A percentile compares a stretch with the other conserved stretches of the same genome.
These are phyloP conservation scores for Tyrophagus putrescentiae DNA, from an alignment of 1,140 invertebrate genomes.

Conservation along the genomic window DNA sequence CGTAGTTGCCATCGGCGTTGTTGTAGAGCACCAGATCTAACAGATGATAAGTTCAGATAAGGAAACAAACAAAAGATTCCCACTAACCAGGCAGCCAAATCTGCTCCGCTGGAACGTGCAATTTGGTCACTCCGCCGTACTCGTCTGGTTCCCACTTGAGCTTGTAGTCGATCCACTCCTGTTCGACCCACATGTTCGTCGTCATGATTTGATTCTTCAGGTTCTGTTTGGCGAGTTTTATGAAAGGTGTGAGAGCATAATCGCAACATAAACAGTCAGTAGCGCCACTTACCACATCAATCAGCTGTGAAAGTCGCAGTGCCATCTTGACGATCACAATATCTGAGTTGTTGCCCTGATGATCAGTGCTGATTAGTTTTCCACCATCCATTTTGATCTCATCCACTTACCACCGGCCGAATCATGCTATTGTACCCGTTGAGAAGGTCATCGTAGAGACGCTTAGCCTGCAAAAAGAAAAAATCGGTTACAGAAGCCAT, in stretches of 20 bases:
- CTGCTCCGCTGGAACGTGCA: slow-evolving; percentile 84
- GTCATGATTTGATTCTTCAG: slow-evolving; percentile 37
- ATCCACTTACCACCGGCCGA: slow-evolving; percentile 54
- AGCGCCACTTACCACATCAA: slow-evolving; percentile 74
- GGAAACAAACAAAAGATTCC: neutral
- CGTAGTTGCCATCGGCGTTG: slow-evolving; percentile 87
- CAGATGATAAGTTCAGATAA: neutral
- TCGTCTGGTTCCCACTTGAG: slow-evolving; percentile 83
- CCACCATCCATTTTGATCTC: neutral
- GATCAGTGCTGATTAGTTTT: too few relatives aligned
- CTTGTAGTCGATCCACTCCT: slow-evolving; percentile 86
- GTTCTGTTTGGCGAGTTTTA: slow-evolving; percentile 26
- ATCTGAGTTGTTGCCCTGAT: slow-evolving; percentile 77
- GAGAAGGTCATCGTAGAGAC: slow-evolving; percentile 83
- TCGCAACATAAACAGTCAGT: too few relatives aligned
- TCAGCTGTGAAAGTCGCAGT: slow-evolving; percentile 84
- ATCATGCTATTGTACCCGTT: slow-evolving; percentile 96
- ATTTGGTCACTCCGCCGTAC: slow-evolving; percentile 76
- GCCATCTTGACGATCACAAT: slow-evolving; percentile 87
- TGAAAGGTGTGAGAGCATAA: neutral
- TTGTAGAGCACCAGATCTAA: slow-evolving; percentile 70
- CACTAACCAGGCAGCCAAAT: slow-evolving; percentile 61
- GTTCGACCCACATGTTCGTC: slow-evolving; percentile 44
- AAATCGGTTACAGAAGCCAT: too few relatives aligned
- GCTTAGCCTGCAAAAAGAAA: slow-evolving; percentile 64